Percentiles rank a stretch among this genome's conserved stretches.
Evolutionary conservation across 2,113 vertebrate species (phyloP).

Genomic region (Azemiops feae): DNA sequence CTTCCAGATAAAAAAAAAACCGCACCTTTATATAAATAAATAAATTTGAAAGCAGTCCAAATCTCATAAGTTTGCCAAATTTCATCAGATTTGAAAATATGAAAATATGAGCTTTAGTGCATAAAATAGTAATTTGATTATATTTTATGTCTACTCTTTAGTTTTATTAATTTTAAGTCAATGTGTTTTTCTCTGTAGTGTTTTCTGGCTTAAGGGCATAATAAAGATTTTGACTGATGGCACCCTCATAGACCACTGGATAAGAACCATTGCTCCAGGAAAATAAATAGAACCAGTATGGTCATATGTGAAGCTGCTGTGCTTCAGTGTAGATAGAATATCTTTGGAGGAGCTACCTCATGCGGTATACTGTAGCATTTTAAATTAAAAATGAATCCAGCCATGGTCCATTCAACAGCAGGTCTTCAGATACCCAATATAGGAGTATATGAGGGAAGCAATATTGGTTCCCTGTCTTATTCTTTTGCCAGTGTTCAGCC

Average conservation of each 20-base stretch:
- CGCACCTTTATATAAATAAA: background rate
- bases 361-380: background rate
- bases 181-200: background rate
- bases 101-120: background rate
- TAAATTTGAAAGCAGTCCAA: background rate
- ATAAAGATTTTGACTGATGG: background rate
- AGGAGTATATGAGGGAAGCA: background rate
- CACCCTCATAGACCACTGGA: background rate
- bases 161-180: background rate
- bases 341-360: background rate
- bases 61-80: background rate
- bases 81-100: background rate
- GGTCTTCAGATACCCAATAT: background rate
- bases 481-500: background rate
- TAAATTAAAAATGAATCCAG: background rate
- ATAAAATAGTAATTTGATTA: background rate
- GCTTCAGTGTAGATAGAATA: background rate
- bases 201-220: background rate
- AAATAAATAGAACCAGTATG: background rate
- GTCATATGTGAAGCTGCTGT: background rate
- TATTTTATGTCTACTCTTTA: background rate
- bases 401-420: background rate
- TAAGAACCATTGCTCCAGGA: background rate
- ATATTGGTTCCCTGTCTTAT: background rate
- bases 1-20: background rate